Evolutionary conservation across 2,113 vertebrate species (phyloP).

Genomic region (Uropsilus gracilis): DNA sequence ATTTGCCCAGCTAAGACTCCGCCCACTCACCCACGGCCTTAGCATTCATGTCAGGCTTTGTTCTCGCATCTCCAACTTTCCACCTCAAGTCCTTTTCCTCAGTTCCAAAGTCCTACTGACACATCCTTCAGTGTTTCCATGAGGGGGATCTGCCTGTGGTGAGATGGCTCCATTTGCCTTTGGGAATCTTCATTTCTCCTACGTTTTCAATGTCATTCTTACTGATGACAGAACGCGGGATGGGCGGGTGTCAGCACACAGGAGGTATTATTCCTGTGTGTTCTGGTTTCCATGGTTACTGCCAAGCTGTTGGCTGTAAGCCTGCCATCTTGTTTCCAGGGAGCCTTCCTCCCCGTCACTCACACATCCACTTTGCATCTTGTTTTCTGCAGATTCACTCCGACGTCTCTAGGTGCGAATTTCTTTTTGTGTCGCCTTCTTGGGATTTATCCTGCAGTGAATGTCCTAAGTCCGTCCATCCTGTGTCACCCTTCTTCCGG

Average conservation of each 20-base stretch:
- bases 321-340: not conserved
- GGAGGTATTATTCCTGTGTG: not conserved
- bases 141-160: not conserved
- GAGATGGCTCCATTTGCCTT: not conserved
- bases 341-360: not conserved
- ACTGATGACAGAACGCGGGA: not conserved
- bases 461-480: not conserved
- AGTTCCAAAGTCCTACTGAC: not conserved
- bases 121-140: not conserved
- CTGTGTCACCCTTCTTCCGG: not conserved
- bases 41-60: not conserved
- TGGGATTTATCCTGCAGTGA: not conserved
- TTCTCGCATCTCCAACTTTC: not conserved
- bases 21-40: not conserved
- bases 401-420: not conserved
- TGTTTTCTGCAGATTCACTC: not conserved
- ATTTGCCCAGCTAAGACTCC: not conserved
- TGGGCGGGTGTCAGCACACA: not conserved
- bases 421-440: not conserved
- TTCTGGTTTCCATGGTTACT: not conserved
- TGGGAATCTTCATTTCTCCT: not conserved
- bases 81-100: not conserved
- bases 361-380: conserved; percentile 23
- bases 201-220: not conserved
- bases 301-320: not conserved